Percentiles rank a stretch among this genome's conserved stretches.
Conservation (phyloP, 2,797 vertebrate genomes). For the Falco novaeseelandiae region DNA sequence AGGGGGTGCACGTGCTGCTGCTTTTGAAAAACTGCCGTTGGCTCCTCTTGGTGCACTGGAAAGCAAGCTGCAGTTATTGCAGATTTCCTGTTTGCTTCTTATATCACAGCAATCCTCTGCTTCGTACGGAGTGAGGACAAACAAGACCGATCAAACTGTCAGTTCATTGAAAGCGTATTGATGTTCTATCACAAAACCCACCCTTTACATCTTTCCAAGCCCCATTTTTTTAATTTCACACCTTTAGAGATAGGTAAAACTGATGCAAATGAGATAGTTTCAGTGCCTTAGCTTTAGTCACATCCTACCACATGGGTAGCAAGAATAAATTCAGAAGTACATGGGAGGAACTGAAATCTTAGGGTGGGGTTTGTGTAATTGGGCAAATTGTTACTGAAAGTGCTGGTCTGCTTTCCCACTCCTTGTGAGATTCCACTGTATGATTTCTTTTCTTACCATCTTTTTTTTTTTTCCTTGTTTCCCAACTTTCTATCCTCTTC, state of each 20-base stretch:
- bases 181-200: neutral
- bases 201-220: neutral
- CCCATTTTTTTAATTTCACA: neutral
- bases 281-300: neutral
- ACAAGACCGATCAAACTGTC: neutral
- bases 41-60: neutral
- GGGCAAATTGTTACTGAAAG: neutral
- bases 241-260: neutral
- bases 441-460: neutral
- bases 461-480: neutral
- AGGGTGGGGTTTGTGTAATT: neutral
- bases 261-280: neutral
- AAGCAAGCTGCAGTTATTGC: neutral
- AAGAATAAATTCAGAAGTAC: neutral
- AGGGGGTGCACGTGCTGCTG: neutral
- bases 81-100: neutral
- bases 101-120: neutral
- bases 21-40: neutral
- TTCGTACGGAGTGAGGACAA: neutral
- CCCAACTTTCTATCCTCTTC: neutral
- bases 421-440: neutral
- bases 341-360: slow-evolving; percentile 34
- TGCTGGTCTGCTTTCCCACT: neutral
- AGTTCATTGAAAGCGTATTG: neutral
- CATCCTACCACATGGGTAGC: neutral